Evolutionary conservation across 2,113 vertebrate species (phyloP), one percentile per base, ranked within the genome.

Genomic region (Tupaia tana): DNA sequence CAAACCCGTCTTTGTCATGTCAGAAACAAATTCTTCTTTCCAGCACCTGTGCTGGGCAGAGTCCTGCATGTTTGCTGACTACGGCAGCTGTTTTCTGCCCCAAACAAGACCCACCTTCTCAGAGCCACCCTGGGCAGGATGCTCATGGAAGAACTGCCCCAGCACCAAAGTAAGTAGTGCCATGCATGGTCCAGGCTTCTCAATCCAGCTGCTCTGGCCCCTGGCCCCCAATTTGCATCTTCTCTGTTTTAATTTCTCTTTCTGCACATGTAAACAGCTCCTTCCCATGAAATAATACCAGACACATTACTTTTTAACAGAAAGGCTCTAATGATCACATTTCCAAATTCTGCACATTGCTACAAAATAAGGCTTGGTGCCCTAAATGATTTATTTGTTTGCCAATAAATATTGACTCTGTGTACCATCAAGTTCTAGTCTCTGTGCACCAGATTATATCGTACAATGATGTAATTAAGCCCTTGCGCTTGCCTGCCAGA

Each of bases 181-280:
- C 13, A 3, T 7, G 9, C 13, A 5, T 9, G 9, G 8, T 27
- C 82, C 13, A 4, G 24, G 19, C 31, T 90, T 69, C 79, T 89
- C 14, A 6, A 54, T 19, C 29, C 27, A 31, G 66, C 27, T 16
- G 1, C 3, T 71, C 25, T 29, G 43, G 43, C 8, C n/a, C 22
- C 11, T 6, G 19, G 2, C 7, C 9, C n/a, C 25, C 16, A 15
- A 7, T 16, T 11, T 25, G 20, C 20, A 31, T 24, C n/a, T 34
- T 69, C 69, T 70, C 56, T 70, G 78, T 89, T 84, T 90, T 56
- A 16, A 89, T 94, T 89, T 86, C 86, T 93, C 63, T 64, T 63
- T 31, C 81, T 22, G 29, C 63, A 58, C 16, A 4, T 80, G 87
- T 67, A 66, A 88, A 89, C 15, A 77, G 66, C 61, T 66, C 31